These are phyloP conservation scores for Tachina lurida DNA, from an alignment of 2,888 invertebrate genomes.

Conservation along the genomic window DNA sequence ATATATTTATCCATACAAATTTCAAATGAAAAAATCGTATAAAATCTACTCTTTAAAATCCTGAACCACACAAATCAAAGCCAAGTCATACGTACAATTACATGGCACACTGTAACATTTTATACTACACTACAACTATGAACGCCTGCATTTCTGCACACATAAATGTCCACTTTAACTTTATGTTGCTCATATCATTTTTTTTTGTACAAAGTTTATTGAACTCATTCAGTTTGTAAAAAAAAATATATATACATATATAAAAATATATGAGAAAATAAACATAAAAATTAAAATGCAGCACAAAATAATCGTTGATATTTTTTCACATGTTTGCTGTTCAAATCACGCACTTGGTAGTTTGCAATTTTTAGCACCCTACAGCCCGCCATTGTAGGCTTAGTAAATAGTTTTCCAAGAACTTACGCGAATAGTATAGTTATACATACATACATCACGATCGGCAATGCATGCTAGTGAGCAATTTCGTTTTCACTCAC, in stretches of 20 bases:
- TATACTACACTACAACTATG: background rate
- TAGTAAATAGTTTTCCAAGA: background rate
- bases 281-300: background rate
- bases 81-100: background rate
- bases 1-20: no score
- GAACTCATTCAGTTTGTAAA: conserved; percentile 48
- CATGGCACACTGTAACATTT: conserved; percentile 1
- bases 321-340: conserved; percentile 57
- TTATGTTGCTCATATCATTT: conserved; percentile 17
- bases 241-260: background rate
- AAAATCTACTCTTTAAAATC: no score
- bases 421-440: no score
- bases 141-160: conserved; percentile 14
- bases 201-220: conserved; percentile 52
- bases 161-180: conserved; percentile 35
- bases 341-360: conserved; percentile 62
- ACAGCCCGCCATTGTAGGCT: background rate
- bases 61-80: no score
- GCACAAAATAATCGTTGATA: conserved; percentile 31
- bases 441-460: no score
- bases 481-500: no score
- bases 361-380: conserved; percentile 29
- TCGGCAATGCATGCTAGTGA: no score
- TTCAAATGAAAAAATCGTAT: no score
- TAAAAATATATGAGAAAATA: background rate